A percentile compares a stretch with the other conserved stretches of the same genome.
These are phyloP conservation scores for Varroa destructor DNA, from an alignment of 1,140 invertebrate genomes.

Conservation along the genomic window DNA sequence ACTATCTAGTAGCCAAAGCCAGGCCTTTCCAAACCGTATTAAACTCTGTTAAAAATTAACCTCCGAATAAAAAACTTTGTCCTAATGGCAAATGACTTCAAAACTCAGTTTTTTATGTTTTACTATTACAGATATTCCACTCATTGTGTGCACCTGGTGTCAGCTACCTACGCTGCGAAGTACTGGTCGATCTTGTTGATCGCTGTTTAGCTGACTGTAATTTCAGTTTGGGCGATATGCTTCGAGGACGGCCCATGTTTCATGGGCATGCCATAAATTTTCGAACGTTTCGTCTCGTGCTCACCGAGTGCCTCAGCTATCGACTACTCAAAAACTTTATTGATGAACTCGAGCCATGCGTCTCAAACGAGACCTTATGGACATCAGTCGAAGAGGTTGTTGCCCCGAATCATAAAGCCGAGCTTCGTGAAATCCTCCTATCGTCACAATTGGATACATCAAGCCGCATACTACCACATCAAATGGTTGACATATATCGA, in stretches of 20 bases:
- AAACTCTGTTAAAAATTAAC: no score
- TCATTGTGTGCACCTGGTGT: slow-evolving; percentile 2
- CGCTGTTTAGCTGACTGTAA: slow-evolving; percentile 9
- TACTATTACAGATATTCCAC: not conserved
- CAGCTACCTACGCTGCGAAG: slow-evolving; percentile 12
- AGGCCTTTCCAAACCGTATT: no score
- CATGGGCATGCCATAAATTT: slow-evolving; percentile 15
- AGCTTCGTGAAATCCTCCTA: not conserved
- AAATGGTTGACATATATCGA: not conserved
- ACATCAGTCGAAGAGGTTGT: slow-evolving; percentile 15
- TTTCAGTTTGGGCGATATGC: not conserved
- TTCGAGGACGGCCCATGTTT: not conserved
- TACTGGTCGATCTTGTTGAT: slow-evolving; percentile 9
- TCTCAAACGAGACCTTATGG: not conserved
- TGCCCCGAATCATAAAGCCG: slow-evolving; percentile 1
- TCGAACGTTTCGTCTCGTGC: slow-evolving; percentile 13
- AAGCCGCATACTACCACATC: not conserved
- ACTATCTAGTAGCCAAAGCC: no score
- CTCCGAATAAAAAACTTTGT: no score
- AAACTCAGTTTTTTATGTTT: no score
- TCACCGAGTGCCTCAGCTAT: slow-evolving; percentile 9
- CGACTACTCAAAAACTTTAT: not conserved
- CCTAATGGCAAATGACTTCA: no score
- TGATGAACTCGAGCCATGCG: slow-evolving; percentile 3
- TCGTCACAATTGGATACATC: not conserved